Evolutionary conservation across 2,113 vertebrate species (phyloP).

Genomic region (Catharus fuscescens): DNA sequence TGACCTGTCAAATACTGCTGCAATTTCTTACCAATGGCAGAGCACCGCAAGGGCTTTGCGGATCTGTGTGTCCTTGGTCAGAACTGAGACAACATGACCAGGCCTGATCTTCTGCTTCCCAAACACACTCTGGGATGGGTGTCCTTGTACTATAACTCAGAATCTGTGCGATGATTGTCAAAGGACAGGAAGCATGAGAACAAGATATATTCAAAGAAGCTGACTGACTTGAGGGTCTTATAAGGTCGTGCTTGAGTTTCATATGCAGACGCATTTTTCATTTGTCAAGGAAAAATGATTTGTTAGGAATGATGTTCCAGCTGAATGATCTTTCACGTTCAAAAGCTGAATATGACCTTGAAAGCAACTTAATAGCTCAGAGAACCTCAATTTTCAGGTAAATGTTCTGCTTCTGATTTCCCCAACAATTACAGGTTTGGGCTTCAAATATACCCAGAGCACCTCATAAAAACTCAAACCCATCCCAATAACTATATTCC

Average conservation of each 20-base stretch:
- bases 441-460: not conserved
- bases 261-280: not conserved
- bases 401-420: not conserved
- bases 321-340: not conserved
- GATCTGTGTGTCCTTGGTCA: not conserved
- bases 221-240: not conserved
- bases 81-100: not conserved
- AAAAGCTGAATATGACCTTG: not conserved
- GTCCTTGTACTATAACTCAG: not conserved
- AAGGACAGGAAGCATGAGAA: not conserved
- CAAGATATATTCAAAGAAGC: not conserved
- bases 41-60: fast-evolving
- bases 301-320: not conserved
- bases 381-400: not conserved
- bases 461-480: not conserved
- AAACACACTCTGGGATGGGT: not conserved
- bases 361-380: not conserved
- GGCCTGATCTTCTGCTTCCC: not conserved
- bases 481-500: not conserved
- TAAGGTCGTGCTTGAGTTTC: not conserved
- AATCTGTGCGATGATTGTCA: not conserved
- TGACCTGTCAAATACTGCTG: not conserved
- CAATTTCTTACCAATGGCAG: not conserved
- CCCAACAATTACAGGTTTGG: not conserved
- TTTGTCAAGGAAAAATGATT: not conserved